Evolutionary conservation across 1,140 invertebrate genomes (phyloP).

Genomic region (Nephotettix cincticeps): DNA sequence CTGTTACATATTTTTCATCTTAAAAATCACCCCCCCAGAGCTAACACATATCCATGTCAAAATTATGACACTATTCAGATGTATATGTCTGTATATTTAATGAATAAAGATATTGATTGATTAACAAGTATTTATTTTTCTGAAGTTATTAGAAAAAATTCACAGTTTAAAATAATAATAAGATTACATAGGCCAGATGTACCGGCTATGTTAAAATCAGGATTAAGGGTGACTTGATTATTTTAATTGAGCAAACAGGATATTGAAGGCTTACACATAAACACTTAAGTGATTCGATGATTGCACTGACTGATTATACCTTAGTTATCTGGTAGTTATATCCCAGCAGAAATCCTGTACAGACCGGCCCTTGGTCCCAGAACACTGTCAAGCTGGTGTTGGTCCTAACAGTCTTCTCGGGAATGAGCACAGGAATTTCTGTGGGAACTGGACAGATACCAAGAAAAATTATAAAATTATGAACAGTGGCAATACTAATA

Average conservation of each 20-base stretch:
- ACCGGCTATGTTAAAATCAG: neutral
- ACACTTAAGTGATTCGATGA: neutral
- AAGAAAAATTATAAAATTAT: too few species aligned
- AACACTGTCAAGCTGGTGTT: conserved; percentile 12
- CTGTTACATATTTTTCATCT: too few species aligned
- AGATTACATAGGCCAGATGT: neutral
- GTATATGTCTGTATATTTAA: too few species aligned
- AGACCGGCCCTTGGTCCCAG: neutral
- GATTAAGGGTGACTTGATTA: neutral
- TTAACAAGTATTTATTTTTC: too few species aligned
- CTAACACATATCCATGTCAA: too few species aligned
- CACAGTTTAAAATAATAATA: neutral
- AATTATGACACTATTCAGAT: too few species aligned
- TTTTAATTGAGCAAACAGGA: neutral
- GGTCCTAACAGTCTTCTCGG: neutral
- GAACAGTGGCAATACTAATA: too few species aligned
- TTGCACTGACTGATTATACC: too few species aligned
- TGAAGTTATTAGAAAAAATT: neutral
- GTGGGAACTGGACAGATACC: too few species aligned
- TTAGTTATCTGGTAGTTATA: conserved; percentile 4
- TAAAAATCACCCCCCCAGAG: too few species aligned
- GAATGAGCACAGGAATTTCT: too few species aligned
- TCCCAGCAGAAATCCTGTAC: neutral
- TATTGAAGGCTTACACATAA: neutral
- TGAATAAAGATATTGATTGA: too few species aligned